Percentiles rank a stretch among this genome's conserved stretches.
phyloP scores from a whole-genome alignment of 2,888 invertebrate genomes.

The Lithophane semibrunnea region DNA sequence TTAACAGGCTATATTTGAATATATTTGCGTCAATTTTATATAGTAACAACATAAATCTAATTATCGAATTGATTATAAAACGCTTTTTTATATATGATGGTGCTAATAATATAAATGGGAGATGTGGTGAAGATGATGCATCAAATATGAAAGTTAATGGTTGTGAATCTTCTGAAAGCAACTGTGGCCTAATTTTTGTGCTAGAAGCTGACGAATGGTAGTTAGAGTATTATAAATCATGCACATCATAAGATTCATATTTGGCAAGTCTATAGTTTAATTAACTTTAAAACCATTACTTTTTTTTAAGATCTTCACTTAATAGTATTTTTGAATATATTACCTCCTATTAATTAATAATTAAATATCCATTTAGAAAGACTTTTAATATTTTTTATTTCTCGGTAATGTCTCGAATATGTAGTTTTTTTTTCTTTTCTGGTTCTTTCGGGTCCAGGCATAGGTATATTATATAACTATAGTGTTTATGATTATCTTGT shows the following conservation, averaged over 20 bases:
- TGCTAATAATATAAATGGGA: constrained; percentile 78
- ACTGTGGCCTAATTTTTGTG: constrained; percentile 57
- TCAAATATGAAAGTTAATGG: constrained; percentile 79
- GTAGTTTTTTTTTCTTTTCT: neutral
- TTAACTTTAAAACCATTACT: constrained; percentile 34
- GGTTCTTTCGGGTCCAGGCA: neutral
- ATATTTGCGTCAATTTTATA: constrained; percentile 86
- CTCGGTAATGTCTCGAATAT: constrained; percentile 4
- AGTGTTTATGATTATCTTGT: too few species aligned
- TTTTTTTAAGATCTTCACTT: constrained; percentile 13
- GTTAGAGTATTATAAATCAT: constrained; percentile 54
- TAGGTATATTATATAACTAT: too few species aligned
- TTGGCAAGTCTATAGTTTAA: constrained; percentile 20
- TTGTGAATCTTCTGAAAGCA: constrained; percentile 67
- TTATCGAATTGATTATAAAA: constrained; percentile 81
- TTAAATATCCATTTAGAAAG: constrained; percentile 9
- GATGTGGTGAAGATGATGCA: constrained; percentile 66
- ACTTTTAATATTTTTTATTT: neutral
- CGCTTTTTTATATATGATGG: constrained; percentile 78
- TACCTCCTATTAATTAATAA: constrained; percentile 27
- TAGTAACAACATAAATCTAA: constrained; percentile 85
- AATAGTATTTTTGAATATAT: constrained; percentile 1
- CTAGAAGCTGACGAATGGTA: constrained; percentile 49
- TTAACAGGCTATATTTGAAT: constrained; percentile 87
- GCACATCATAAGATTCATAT: constrained; percentile 32